phyloP scores from a whole-genome alignment of 2,113 vertebrate species.

The Tringa solitaria region DNA sequence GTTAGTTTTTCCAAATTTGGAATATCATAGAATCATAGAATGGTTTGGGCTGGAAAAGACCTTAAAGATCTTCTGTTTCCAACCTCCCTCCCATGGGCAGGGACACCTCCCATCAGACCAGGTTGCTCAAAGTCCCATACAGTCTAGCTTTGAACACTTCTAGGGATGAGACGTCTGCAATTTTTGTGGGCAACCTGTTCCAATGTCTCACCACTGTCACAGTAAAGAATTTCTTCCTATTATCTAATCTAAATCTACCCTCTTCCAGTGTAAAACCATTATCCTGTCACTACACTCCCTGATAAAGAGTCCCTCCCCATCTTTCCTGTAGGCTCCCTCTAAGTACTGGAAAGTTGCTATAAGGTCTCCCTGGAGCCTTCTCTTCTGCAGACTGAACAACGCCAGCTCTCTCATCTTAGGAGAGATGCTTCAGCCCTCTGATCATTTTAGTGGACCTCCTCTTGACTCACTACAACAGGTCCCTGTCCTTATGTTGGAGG shows the following conservation, averaged over 20 bases:
- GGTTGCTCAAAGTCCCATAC: neutral
- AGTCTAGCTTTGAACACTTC: neutral
- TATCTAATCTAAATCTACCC: neutral
- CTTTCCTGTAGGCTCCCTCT: neutral
- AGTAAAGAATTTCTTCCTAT: neutral
- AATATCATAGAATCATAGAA: neutral
- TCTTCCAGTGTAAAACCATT: neutral
- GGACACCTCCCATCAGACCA: neutral
- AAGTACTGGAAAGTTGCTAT: neutral
- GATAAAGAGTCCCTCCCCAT: neutral
- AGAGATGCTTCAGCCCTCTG: neutral
- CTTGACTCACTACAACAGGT: neutral
- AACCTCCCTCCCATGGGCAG: neutral
- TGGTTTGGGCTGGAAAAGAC: neutral
- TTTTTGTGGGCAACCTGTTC: neutral
- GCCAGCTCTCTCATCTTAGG: neutral
- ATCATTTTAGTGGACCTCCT: neutral
- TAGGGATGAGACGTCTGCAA: neutral
- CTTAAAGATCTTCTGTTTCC: neutral
- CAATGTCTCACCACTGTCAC: neutral
- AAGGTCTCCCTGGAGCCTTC: neutral
- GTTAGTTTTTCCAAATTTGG: neutral
- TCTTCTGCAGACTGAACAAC: neutral
- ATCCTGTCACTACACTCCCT: neutral
- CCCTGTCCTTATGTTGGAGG: neutral